These are phyloP conservation scores for Caenorhabditis remanei DNA, from an alignment of 1,140 invertebrate genomes.

Conservation along the genomic window DNA sequence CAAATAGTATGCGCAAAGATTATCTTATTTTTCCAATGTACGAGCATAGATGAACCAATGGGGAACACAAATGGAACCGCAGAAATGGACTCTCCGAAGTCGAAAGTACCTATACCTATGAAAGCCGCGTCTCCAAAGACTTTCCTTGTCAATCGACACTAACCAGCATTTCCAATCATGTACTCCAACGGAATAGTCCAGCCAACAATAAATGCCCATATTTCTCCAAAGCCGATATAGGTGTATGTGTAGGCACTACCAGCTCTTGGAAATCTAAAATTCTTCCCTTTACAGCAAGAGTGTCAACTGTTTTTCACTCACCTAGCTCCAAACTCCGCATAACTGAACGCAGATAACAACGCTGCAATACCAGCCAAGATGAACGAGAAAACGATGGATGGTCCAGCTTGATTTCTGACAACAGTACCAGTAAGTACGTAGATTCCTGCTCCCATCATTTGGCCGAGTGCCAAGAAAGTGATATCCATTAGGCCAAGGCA, in stretches of 20 bases:
- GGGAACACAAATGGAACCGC: no score
- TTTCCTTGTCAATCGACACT: no score
- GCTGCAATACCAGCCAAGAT: slow-evolving; percentile 87
- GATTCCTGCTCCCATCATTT: slow-evolving; percentile 70
- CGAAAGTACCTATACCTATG: no score
- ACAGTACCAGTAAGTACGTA: slow-evolving; percentile 81
- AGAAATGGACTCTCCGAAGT: no score
- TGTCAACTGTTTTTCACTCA: neutral
- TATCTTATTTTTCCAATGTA: no score
- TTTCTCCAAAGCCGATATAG: slow-evolving; percentile 87
- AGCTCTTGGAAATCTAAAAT: slow-evolving; percentile 85
- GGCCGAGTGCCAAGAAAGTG: slow-evolving; percentile 83
- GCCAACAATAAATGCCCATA: slow-evolving; percentile 93
- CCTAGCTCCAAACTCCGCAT: slow-evolving; percentile 89
- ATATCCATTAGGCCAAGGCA: slow-evolving; percentile 91
- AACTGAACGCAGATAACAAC: slow-evolving; percentile 86
- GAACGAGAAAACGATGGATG: slow-evolving; percentile 89
- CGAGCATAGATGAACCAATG: no score
- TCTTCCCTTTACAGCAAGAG: neutral
- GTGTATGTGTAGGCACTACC: slow-evolving; percentile 86
- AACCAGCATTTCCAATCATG: slow-evolving; percentile 83
- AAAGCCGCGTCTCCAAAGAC: no score
- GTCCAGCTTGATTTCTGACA: slow-evolving; percentile 87
- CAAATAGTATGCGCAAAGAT: no score
- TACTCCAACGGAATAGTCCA: slow-evolving; percentile 82